Evolutionary conservation across 2,797 vertebrate species (phyloP).

Genomic region (Gila robusta): DNA sequence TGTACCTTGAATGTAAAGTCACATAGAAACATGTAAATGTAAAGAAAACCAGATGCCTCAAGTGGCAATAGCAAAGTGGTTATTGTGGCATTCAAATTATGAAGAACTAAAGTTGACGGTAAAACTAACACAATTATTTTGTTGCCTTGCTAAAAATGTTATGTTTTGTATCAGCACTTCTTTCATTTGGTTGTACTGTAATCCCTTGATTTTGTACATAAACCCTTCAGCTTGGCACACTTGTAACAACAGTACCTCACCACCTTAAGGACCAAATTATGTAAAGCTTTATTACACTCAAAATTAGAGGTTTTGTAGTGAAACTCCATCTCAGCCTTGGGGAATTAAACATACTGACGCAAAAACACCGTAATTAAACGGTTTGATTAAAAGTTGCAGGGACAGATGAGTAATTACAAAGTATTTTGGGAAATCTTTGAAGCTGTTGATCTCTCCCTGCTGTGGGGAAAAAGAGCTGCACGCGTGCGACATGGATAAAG

Average conservation of each 20-base stretch:
- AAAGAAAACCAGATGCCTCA: not conserved
- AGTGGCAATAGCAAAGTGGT: not conserved
- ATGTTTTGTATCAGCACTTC: not conserved
- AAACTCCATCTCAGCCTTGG: conserved; percentile 2
- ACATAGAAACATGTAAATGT: not conserved
- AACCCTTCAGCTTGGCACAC: conserved; percentile 29
- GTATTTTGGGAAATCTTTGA: conserved; percentile 22
- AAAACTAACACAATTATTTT: not conserved
- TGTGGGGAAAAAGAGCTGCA: not conserved
- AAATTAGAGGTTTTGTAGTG: conserved; percentile 28
- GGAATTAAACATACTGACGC: conserved; percentile 12
- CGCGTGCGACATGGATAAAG: conserved; percentile 26
- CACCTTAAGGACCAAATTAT: conserved; percentile 55
- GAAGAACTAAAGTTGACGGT: not conserved
- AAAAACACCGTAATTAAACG: not conserved
- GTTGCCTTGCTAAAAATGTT: not conserved
- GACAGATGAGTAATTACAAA: conserved; percentile 5
- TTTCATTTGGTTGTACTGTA: conserved; percentile 15
- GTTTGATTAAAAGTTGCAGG: not conserved
- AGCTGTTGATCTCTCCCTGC: not conserved
- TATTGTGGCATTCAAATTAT: not conserved
- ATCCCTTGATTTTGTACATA: conserved; percentile 34
- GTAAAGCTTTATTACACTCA: conserved; percentile 27
- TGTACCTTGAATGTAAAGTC: not conserved
- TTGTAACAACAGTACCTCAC: conserved; percentile 46